Conservation (phyloP, 2,113 vertebrate genomes). For the Phoxinus phoxinus region DNA sequence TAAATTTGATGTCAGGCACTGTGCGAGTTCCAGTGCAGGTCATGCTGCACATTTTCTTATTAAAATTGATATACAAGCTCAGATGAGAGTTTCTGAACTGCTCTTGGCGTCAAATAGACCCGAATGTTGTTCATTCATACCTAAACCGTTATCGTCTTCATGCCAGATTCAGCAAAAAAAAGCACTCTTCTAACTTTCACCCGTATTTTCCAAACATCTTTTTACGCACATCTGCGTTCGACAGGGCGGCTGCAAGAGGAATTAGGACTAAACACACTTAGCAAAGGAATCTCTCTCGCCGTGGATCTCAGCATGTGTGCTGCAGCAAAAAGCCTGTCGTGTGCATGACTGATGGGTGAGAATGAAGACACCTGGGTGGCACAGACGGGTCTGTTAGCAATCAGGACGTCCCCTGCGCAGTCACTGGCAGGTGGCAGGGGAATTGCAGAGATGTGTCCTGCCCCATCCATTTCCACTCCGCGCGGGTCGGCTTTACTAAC, state of each 20-base stretch:
- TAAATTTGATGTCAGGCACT: conserved; percentile 32
- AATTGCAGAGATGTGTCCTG: conserved; percentile 66
- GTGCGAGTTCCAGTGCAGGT: background rate
- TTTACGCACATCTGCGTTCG: conserved; percentile 9
- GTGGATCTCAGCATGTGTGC: conserved; percentile 35
- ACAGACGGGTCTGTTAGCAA: conserved; percentile 75
- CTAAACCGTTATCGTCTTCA: background rate
- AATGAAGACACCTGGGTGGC: conserved; percentile 54
- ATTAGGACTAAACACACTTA: conserved; percentile 4
- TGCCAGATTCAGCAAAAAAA: background rate
- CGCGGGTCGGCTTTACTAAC: conserved; percentile 70
- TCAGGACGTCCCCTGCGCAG: conserved; percentile 64
- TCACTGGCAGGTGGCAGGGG: conserved; percentile 71
- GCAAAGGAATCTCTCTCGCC: conserved; percentile 16
- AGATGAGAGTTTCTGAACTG: conserved; percentile 6
- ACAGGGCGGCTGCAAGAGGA: conserved; percentile 18
- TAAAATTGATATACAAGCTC: background rate
- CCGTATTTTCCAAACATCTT: conserved; percentile 4
- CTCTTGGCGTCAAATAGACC: background rate
- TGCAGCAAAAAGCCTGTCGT: conserved; percentile 14
- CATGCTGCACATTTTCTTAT: conserved; percentile 8
- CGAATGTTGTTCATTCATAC: background rate
- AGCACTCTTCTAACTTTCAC: conserved; percentile 17
- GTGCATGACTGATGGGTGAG: conserved; percentile 39
- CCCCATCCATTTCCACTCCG: conserved; percentile 76